Conservation (phyloP, 2,797 vertebrate species). For the Clarias fuscus region DNA sequence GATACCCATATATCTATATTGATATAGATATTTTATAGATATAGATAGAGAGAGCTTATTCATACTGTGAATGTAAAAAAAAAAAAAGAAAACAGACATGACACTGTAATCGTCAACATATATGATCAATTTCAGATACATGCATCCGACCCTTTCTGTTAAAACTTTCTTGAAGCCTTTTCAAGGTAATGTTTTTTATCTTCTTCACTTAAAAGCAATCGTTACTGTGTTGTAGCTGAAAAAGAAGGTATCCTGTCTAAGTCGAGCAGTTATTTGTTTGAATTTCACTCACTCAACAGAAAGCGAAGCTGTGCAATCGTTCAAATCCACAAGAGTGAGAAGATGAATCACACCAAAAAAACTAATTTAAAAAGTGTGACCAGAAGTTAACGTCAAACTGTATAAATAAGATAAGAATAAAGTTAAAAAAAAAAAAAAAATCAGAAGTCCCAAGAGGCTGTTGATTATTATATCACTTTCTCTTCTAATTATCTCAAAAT, state of each 20-base stretch:
- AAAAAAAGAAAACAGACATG: slow-evolving; percentile 79
- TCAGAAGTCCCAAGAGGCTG: neutral
- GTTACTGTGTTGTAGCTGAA: slow-evolving; percentile 16
- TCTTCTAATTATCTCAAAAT: neutral
- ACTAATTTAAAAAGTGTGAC: slow-evolving; percentile 38
- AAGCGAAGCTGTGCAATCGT: slow-evolving; percentile 45
- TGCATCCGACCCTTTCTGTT: slow-evolving; percentile 67
- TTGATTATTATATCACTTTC: neutral
- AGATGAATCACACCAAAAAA: slow-evolving; percentile 13
- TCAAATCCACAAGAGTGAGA: slow-evolving; percentile 28
- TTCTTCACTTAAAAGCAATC: neutral
- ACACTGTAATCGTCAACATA: slow-evolving; percentile 75
- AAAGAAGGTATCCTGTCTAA: slow-evolving; percentile 16
- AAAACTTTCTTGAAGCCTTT: slow-evolving; percentile 37
- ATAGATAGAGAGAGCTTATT: slow-evolving; percentile 87
- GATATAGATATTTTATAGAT: slow-evolving; percentile 55
- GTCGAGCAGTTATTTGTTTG: slow-evolving; percentile 38
- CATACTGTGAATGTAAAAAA: slow-evolving; percentile 88
- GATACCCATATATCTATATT: slow-evolving; percentile 58
- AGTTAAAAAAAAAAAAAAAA: neutral
- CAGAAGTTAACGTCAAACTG: slow-evolving; percentile 33
- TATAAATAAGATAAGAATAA: slow-evolving; percentile 27
- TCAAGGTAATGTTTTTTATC: slow-evolving; percentile 7
- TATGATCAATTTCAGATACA: slow-evolving; percentile 86
- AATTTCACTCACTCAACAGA: slow-evolving; percentile 40